These are phyloP conservation scores for Thomomys bottae DNA, from an alignment of 2,113 vertebrate species.

Conservation along the genomic window DNA sequence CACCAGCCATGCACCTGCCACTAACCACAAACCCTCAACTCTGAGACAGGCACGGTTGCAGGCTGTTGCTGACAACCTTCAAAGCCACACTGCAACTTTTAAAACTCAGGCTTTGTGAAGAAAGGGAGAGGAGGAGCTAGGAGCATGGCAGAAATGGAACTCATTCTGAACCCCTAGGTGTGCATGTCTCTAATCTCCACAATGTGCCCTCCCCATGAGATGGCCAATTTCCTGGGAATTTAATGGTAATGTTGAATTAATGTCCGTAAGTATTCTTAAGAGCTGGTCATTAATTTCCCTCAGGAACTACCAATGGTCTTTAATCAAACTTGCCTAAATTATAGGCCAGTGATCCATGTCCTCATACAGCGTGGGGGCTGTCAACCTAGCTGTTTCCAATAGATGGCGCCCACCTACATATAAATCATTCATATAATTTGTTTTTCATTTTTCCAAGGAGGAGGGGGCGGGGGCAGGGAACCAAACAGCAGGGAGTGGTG, in stretches of 20 bases:
- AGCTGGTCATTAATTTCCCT: slow-evolving; percentile 74
- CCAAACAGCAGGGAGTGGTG: neutral
- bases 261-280: slow-evolving; percentile 66
- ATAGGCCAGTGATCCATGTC: slow-evolving; percentile 53
- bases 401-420: slow-evolving; percentile 80
- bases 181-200: slow-evolving; percentile 18
- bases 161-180: neutral
- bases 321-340: slow-evolving; percentile 66
- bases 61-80: neutral
- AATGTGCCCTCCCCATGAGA: neutral
- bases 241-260: slow-evolving; percentile 75
- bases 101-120: neutral
- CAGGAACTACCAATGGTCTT: slow-evolving; percentile 78
- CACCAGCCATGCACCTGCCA: slow-evolving; percentile 68
- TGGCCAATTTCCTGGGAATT: slow-evolving; percentile 77
- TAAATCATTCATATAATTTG: slow-evolving; percentile 55
- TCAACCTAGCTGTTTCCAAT: slow-evolving; percentile 67
- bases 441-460: slow-evolving; percentile 63
- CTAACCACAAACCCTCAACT: slow-evolving; percentile 77
- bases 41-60: slow-evolving; percentile 71
- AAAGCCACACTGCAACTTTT: slow-evolving; percentile 40
- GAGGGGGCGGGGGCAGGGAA: neutral
- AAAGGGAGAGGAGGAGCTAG: neutral
- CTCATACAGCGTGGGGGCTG: neutral
- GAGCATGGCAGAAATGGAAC: neutral